Percentiles rank a stretch among this genome's conserved stretches.
phyloP scores from a whole-genome alignment of 2,888 invertebrate genomes.

The Ariolimax columbianus region DNA sequence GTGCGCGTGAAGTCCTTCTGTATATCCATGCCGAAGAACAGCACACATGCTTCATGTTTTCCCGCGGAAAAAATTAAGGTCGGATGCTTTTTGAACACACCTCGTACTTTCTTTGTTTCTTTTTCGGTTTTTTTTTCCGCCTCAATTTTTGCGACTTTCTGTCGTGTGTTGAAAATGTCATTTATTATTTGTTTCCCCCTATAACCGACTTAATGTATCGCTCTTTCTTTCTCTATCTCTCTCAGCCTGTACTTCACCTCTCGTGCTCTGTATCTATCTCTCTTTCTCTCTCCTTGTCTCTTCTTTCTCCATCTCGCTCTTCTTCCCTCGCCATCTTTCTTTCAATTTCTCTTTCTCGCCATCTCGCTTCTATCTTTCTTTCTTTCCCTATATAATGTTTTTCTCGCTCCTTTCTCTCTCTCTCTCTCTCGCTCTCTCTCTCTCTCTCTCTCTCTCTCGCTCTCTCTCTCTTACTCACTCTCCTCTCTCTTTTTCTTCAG shows the following conservation, averaged over 20 bases:
- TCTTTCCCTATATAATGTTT: neutral
- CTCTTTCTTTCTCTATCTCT: conserved; percentile 25
- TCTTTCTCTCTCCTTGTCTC: conserved; percentile 26
- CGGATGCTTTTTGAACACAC: too few relatives aligned
- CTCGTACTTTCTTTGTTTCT: neutral
- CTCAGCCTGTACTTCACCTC: neutral
- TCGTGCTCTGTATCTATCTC: too few relatives aligned
- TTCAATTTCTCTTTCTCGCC: conserved; percentile 5
- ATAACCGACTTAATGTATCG: conserved; percentile 14
- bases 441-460: too few relatives aligned
- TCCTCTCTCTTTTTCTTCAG: neutral
- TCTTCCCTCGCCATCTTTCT: neutral
- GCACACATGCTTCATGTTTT: too few relatives aligned
- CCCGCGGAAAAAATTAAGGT: too few relatives aligned
- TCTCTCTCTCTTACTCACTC: too few relatives aligned
- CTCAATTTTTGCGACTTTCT: neutral
- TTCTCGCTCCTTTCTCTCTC: neutral
- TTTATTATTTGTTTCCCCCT: neutral
- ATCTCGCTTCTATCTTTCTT: neutral
- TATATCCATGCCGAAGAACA: too few relatives aligned
- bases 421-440: too few relatives aligned
- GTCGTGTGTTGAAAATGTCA: neutral
- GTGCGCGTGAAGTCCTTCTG: too few relatives aligned
- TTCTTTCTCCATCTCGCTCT: neutral
- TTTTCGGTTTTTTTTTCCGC: neutral